Evolutionary conservation across 2,888 invertebrate species (phyloP).

Genomic region (Drymonia ruficornis): DNA sequence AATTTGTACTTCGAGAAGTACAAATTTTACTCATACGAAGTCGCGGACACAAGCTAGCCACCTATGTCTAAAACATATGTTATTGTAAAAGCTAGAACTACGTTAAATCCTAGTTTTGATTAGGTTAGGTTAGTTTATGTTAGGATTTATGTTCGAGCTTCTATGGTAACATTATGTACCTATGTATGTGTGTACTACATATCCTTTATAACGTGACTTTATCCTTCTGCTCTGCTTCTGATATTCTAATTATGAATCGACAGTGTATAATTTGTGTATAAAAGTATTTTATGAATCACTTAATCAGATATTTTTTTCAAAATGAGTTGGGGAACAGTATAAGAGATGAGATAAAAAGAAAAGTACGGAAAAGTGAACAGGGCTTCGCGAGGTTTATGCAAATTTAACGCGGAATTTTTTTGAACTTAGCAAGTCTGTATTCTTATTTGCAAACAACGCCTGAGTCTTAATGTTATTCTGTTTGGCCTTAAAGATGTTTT

Average conservation of each 20-base stretch:
- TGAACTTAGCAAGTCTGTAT: constrained; percentile 72
- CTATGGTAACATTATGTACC: too few species aligned
- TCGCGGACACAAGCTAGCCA: too few species aligned
- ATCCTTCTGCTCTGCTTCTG: too few species aligned
- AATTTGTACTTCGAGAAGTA: too few species aligned
- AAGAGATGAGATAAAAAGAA: constrained; percentile 66
- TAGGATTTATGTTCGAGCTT: too few species aligned
- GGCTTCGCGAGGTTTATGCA: constrained; percentile 74
- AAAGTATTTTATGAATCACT: constrained; percentile 36
- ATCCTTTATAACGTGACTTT: too few species aligned
- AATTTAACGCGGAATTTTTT: constrained; percentile 75
- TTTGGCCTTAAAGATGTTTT: constrained; percentile 48
- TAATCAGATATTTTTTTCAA: constrained; percentile 55
- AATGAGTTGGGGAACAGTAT: constrained; percentile 60
- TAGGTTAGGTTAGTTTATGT: too few species aligned
- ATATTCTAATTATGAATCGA: neutral
- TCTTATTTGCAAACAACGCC: constrained; percentile 76
- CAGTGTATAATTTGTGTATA: constrained; percentile 6
- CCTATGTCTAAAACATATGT: too few species aligned
- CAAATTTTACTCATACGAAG: too few species aligned
- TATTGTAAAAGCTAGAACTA: too few species aligned
- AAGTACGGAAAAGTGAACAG: constrained; percentile 67
- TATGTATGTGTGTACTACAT: too few species aligned
- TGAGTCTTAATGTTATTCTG: constrained; percentile 60
- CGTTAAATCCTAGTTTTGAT: too few species aligned